Percentiles rank a stretch among this genome's conserved stretches.
Conservation (phyloP, 1,140 invertebrate genomes). For the Laupala kohalensis region DNA sequence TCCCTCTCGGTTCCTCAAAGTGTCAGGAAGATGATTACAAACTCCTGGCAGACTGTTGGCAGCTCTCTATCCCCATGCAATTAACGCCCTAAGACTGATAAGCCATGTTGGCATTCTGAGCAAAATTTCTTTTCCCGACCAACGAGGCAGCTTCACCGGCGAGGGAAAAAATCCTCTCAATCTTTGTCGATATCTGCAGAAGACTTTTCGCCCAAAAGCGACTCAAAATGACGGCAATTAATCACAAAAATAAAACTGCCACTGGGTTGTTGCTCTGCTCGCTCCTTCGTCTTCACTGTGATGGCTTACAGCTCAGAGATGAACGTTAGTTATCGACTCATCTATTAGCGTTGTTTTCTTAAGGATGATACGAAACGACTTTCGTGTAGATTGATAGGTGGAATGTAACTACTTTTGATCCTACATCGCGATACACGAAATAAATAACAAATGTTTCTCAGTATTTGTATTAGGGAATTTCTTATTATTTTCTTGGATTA, state of each 20-base stretch:
- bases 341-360: no score
- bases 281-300: neutral
- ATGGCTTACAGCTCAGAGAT: neutral
- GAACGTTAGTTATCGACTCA: no score
- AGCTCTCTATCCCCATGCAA: neutral
- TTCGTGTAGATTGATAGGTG: no score
- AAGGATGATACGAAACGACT: no score
- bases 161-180: conserved; percentile 1
- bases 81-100: conserved; percentile 3
- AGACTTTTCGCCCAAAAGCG: neutral
- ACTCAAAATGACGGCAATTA: conserved; percentile 3
- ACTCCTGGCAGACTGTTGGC: neutral
- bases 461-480: no score
- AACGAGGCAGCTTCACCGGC: neutral
- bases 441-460: no score
- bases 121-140: neutral
- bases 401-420: no score
- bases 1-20: neutral
- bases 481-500: no score
- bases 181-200: conserved; percentile 3
- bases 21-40: neutral
- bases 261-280: neutral
- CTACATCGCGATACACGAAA: no score
- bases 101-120: neutral
- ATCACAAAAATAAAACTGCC: neutral